A percentile compares a stretch with the other conserved stretches of the same genome.
These are phyloP conservation scores for Enteromius unitaeniatus DNA, from an alignment of 2,797 vertebrate genomes.

Conservation along the genomic window DNA sequence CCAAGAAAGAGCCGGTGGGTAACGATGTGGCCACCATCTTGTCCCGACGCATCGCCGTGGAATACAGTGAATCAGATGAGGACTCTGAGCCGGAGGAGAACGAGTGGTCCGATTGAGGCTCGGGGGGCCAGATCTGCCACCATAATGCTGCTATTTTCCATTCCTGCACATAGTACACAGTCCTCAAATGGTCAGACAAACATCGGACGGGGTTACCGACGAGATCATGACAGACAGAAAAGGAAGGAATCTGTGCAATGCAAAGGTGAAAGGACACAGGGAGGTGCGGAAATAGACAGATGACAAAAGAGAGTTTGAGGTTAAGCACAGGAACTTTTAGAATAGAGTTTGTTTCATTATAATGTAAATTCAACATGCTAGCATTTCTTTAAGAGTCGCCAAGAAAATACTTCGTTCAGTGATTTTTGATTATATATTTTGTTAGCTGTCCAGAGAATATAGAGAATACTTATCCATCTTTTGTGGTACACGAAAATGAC, in stretches of 20 bases:
- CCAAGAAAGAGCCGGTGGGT: slow-evolving; percentile 87
- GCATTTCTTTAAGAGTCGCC: slow-evolving; percentile 43
- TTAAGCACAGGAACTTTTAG: slow-evolving; percentile 50
- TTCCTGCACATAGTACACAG: slow-evolving; percentile 42
- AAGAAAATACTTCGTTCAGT: slow-evolving; percentile 50
- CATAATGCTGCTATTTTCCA: slow-evolving; percentile 54
- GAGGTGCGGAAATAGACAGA: neutral
- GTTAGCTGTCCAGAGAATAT: slow-evolving; percentile 43
- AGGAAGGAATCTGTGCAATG: slow-evolving; percentile 24
- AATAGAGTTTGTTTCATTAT: slow-evolving; percentile 22
- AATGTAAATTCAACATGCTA: slow-evolving; percentile 26
- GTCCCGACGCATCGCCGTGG: slow-evolving; percentile 86
- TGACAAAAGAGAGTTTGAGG: neutral
- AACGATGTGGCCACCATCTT: slow-evolving; percentile 88
- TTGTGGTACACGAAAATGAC: slow-evolving; percentile 4
- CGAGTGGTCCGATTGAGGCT: slow-evolving; percentile 87
- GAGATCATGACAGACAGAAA: neutral
- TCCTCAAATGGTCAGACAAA: slow-evolving; percentile 27
- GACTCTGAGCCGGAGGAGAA: slow-evolving; percentile 89
- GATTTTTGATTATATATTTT: slow-evolving; percentile 32
- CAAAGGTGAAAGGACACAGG: slow-evolving; percentile 5
- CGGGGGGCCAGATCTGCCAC: neutral
- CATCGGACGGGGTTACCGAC: neutral
- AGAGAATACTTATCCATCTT: slow-evolving; percentile 23
- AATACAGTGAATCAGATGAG: slow-evolving; percentile 90